Base-by-base conservation (phyloP, 2,888 invertebrate genomes). In the Diploptera punctata region DNA sequence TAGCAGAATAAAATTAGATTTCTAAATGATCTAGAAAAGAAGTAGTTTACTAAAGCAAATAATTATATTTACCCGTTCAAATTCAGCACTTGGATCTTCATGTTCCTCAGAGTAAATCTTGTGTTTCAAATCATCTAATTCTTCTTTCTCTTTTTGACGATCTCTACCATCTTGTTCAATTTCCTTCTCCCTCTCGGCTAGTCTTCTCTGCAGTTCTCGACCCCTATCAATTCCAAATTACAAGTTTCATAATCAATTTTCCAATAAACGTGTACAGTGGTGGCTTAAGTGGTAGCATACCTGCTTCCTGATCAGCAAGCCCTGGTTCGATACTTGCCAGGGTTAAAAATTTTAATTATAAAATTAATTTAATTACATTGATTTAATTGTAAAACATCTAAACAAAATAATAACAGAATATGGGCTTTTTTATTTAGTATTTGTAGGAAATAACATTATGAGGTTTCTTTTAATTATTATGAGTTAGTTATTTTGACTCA, bases 161-260 rank as follows among this genome's bases (percentile, higher is more conserved):
- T 99, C 99, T 78, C 94, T 90, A 61, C 90, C 92, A 84, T 99
- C 99, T 7, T 89, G 87, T 82, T 97, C 97, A 4, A 97, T 94
- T 84, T 99, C 99, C 77, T 95, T 91, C 76, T 98, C 95, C 76
- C 98, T 88, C 81, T 97, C 97, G 43, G 93, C 93, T 71, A 98
- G 86, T n/a, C 98, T 89, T 75, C 95, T 90, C 81, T 94, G 93
- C 77, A 99, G 85, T 82, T 97, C 96, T 81, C 95, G 91, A 71
- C 95, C 94, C 80, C 90, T 90, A 79, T 44, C 18, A 49, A 26
- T 1, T 38, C 13, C 13, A 13, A 38, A 38, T 5, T 38, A 38
- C 5, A 38, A 38, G 38, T 38, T 38, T 9, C 38, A 38, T 38
- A 38, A 38, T 13, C 38, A 38, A 38, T 38, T 9, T 38, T 38